Evolutionary conservation across 2,888 invertebrate species (phyloP).

Genomic region (Tipula lateralis): DNA sequence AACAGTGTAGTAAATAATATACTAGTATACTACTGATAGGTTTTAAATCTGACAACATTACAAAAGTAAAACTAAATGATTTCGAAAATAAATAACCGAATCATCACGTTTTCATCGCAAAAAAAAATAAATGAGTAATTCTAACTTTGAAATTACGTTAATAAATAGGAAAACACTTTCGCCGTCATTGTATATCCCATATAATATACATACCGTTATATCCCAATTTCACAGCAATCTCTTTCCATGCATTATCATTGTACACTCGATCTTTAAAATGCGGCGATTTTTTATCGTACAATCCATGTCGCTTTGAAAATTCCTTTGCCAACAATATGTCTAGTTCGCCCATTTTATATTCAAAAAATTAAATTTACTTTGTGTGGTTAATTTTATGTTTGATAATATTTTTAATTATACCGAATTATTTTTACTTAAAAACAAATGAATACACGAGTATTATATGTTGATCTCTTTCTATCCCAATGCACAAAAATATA

Average conservation of each 20-base stretch:
- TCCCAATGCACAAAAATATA: background rate
- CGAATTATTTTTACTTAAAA: background rate
- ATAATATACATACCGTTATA: slow-evolving; percentile 42
- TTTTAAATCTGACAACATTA: background rate
- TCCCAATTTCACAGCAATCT: slow-evolving; percentile 46
- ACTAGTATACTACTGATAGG: background rate
- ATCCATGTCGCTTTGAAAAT: slow-evolving; percentile 45
- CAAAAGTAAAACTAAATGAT: background rate
- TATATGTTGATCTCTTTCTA: background rate
- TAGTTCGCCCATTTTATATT: slow-evolving; percentile 46
- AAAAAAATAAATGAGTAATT: slow-evolving; percentile 29
- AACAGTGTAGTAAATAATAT: background rate
- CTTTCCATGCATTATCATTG: slow-evolving; percentile 45
- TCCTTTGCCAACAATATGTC: slow-evolving; percentile 45
- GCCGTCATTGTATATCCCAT: too few relatives aligned
- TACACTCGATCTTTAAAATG: slow-evolving; percentile 47
- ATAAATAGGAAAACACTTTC: background rate
- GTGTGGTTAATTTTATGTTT: slow-evolving; percentile 12
- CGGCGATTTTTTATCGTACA: slow-evolving; percentile 46
- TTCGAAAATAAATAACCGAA: slow-evolving; percentile 28
- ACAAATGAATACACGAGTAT: too few relatives aligned
- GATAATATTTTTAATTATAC: background rate
- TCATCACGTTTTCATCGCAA: background rate
- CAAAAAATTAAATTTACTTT: background rate
- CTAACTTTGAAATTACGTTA: background rate